Evolutionary conservation across 1,140 invertebrate species (phyloP).

Genomic region (Heliconius himera): DNA sequence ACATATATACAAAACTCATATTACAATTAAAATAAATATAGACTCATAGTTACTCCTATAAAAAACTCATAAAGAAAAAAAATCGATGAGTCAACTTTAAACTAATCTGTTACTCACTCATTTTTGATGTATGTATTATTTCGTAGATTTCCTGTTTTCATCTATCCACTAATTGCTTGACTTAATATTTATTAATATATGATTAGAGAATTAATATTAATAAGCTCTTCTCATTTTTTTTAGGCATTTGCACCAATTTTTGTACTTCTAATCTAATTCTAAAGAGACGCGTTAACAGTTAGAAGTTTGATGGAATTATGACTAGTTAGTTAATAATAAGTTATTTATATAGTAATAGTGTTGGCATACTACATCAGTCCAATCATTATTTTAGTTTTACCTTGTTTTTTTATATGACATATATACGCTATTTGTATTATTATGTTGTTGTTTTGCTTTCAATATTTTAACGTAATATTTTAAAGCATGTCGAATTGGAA

Average conservation of each 20-base stretch:
- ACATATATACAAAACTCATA: too few relatives aligned
- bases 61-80: neutral
- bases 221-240: neutral
- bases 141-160: neutral
- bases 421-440: too few relatives aligned
- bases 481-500: too few relatives aligned
- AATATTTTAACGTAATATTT: too few relatives aligned
- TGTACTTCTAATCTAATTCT: neutral
- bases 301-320: neutral
- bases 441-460: neutral
- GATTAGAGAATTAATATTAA: too few relatives aligned
- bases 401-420: neutral
- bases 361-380: neutral
- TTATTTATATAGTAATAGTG: too few relatives aligned
- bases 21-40: too few relatives aligned
- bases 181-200: neutral
- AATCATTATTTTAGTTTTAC: too few relatives aligned
- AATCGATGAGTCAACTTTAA: neutral
- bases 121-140: neutral
- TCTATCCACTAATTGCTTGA: neutral
- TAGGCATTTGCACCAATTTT: neutral
- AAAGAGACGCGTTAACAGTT: neutral
- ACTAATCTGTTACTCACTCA: neutral
- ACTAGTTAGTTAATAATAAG: neutral
- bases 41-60: too few relatives aligned